Evolutionary conservation across 2,797 vertebrate genomes (phyloP), one percentile per base, ranked within the genome.

Genomic region (Echiichthys vipera): DNA sequence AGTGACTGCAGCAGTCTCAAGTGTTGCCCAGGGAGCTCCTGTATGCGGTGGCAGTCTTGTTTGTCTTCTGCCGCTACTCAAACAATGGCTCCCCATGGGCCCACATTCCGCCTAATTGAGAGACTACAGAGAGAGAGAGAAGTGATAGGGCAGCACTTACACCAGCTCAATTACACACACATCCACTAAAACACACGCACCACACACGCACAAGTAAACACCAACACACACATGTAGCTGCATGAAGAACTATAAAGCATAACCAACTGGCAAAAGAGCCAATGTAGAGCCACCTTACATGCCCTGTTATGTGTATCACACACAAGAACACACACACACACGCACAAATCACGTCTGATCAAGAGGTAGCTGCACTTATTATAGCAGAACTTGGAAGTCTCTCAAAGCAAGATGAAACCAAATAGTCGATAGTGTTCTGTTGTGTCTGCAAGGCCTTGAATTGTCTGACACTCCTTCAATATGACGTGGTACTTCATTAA

Each of bases 11-110:
- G 77, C 71, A 15, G 75, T 88, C 84, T 88, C 74, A 58, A 88
- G 87, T 84, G 89, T 89, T 90, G 87, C 88, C 83, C 77, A 74
- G 90, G 92, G 91, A 92, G 84, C 71, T 84, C 29, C 58, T 83
- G 80, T 29, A 57, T 85, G 85, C 7, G 27, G 85, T 83, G 77
- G 78, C 83, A 64, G 84, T 77, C 88, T 91, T 92, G 90, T 92
- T 93, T 94, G 90, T 93, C 91, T 93, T 89, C 84, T 75, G 83
- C 80, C 51, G 88, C 90, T 85, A 87, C 91, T 92, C 90, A 91
- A 93, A 93, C 89, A 91, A 91, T 86, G 90, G 74, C 83, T 91
- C 91, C 92, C 92, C 78, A 53, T 18, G 82, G 91, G 76, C 81
- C 71, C 55, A 42, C 88, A 85, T 81, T 56, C 67, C 76, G 51